Percentiles rank a stretch among this genome's conserved stretches.
phyloP scores from a whole-genome alignment of 1,140 invertebrate genomes.

The Apis cerana region DNA sequence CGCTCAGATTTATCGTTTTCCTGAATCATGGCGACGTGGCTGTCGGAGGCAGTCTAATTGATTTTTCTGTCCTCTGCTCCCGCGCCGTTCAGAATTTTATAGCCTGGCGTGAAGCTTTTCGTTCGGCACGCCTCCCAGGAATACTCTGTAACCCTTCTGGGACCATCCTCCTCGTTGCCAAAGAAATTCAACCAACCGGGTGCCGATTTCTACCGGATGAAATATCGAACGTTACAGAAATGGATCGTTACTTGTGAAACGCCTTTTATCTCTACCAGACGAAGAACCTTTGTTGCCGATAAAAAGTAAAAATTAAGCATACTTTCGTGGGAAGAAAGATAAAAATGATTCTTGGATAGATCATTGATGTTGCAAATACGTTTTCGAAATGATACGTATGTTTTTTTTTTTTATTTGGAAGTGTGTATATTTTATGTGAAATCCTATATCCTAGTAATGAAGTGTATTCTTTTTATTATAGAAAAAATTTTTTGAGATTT shows the following conservation, averaged over 20 bases:
- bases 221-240: constrained; percentile 29
- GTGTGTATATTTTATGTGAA: too few species aligned
- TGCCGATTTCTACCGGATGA: constrained; percentile 35
- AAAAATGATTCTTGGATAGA: too few species aligned
- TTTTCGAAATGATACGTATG: too few species aligned
- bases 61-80: constrained; percentile 60
- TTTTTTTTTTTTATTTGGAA: too few species aligned
- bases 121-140: constrained; percentile 41
- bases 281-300: not conserved
- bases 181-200: constrained; percentile 52
- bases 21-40: constrained; percentile 69
- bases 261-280: too few species aligned
- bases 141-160: constrained; percentile 49
- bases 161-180: constrained; percentile 41
- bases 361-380: too few species aligned
- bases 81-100: constrained; percentile 64
- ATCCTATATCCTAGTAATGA: too few species aligned
- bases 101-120: constrained; percentile 56
- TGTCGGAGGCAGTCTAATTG: constrained; percentile 70
- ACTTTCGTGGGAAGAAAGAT: not conserved
- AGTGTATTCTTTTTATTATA: too few species aligned
- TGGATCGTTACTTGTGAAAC: constrained; percentile 18
- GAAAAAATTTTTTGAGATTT: too few species aligned
- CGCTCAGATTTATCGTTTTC: constrained; percentile 68
- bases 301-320: not conserved